Base-by-base conservation (phyloP, 92 coral and sea anemone species). In the Actinernus sp. region DNA sequence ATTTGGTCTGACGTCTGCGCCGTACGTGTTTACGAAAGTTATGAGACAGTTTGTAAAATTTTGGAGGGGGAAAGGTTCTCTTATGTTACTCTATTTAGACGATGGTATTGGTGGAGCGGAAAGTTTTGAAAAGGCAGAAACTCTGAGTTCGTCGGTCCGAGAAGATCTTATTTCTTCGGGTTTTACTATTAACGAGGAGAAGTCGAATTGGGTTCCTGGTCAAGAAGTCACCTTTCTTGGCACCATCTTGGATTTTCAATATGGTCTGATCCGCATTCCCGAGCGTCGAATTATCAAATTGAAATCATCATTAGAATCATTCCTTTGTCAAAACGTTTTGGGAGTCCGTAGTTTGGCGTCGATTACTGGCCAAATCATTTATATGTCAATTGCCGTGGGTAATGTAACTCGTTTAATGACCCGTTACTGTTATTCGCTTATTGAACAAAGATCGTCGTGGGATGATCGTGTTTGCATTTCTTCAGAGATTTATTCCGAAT, bases 21-120 rank as follows among this genome's bases (percentile, higher is more conserved):
- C 87, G 3, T 73, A 62, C 66, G 41, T 82, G 10, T 82, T 64
- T 37, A 53, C 84, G 27, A 75, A 83, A 51, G 84, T 83, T 13
- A 31, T 79, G 56, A 37, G 92, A 2, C 83, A 79, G 27, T 53
- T 79, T 17, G 65, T 78, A 14, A 78, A 85, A 31, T 73, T 26
- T 43, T 85, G 78, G 82, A 57, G 86, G 51, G 58, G 48, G 33
- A 40, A 55, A 30, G 86, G 61, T 18, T 33, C n/a, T 29, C 13
- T 26, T 1, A 55, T 50, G 0, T 34, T 76, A 7, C 13, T 64
- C 1, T 77, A 66, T 37, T 51, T 77, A 43, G 74, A 75, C 31
- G 74, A 76, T 27, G 75, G 83, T 22, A 64, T 76, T 32, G 84
- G 84, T 3, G 79, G 83, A 11, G 28, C 48, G 11, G 2, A 10